These are phyloP conservation scores for Zosterops borbonicus DNA, from an alignment of 2,113 vertebrate genomes.

Conservation along the genomic window DNA sequence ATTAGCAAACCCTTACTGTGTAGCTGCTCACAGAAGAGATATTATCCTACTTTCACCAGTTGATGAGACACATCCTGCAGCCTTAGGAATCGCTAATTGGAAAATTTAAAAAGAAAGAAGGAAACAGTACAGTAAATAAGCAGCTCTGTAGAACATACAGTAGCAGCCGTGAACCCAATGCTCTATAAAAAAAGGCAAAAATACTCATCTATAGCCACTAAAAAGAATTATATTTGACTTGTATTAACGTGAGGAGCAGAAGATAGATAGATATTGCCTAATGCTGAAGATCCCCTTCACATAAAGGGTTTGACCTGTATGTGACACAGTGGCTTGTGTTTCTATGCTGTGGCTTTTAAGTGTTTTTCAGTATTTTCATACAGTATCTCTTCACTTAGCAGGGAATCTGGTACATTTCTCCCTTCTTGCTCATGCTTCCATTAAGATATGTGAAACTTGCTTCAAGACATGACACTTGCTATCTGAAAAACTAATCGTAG, in stretches of 20 bases:
- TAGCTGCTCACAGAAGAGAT: slow-evolving; percentile 52
- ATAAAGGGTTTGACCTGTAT: neutral
- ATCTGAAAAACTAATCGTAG: neutral
- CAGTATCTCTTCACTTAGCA: neutral
- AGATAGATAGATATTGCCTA: neutral
- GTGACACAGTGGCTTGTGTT: neutral
- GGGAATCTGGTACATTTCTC: neutral
- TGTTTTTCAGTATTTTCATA: neutral
- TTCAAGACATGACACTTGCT: neutral
- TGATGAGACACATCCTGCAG: slow-evolving; percentile 56
- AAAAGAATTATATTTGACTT: neutral
- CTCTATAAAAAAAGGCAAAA: neutral
- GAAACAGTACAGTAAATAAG: slow-evolving; percentile 37
- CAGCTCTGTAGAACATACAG: neutral
- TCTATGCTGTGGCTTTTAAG: neutral
- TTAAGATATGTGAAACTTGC: neutral
- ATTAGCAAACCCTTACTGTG: slow-evolving; percentile 56
- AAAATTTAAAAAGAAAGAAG: slow-evolving; percentile 48
- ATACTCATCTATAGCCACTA: neutral
- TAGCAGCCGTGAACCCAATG: neutral
- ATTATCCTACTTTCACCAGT: slow-evolving; percentile 49
- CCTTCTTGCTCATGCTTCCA: neutral
- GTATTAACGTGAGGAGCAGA: neutral
- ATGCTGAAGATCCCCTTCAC: neutral
- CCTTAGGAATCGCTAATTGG: slow-evolving; percentile 55